These are phyloP conservation scores for Melanotaenia parkinsoni DNA, from an alignment of 2,797 vertebrate species.

Conservation along the genomic window DNA sequence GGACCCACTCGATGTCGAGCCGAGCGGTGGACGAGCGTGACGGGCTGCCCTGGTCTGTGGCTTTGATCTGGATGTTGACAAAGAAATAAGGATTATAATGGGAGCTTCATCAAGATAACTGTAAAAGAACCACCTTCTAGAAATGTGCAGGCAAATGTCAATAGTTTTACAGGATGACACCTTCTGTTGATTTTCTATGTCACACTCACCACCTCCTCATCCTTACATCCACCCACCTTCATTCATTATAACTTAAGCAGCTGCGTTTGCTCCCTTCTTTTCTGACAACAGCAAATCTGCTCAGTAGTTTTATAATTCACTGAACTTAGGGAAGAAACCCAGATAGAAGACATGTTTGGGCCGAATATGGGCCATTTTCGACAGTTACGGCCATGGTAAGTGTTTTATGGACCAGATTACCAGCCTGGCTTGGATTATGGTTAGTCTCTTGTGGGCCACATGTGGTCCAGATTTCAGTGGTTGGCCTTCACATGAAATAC, in stretches of 20 bases:
- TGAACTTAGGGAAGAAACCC: not conserved
- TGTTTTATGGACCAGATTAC: too few relatives aligned
- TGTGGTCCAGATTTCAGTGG: too few relatives aligned
- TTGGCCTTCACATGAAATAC: too few relatives aligned
- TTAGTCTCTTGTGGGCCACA: too few relatives aligned
- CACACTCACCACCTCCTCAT: not conserved
- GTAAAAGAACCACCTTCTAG: too few relatives aligned
- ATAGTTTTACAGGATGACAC: not conserved
- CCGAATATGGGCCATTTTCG: not conserved
- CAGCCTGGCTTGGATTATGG: too few relatives aligned
- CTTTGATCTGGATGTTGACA: constrained; percentile 85
- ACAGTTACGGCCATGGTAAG: not conserved
- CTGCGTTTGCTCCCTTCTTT: not conserved
- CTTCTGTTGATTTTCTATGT: not conserved
- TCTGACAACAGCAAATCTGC: not conserved
- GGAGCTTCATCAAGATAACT: not conserved
- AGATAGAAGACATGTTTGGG: not conserved
- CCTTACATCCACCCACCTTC: not conserved
- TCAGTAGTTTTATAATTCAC: not conserved
- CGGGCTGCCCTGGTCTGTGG: constrained; percentile 88
- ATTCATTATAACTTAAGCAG: not conserved
- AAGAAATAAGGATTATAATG: not conserved
- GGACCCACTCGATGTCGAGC: constrained; percentile 92
- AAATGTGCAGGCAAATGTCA: too few relatives aligned
- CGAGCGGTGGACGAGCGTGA: constrained; percentile 85